Evolutionary conservation across 2,888 invertebrate genomes (phyloP).

Genomic region (Athrips mouffetella): DNA sequence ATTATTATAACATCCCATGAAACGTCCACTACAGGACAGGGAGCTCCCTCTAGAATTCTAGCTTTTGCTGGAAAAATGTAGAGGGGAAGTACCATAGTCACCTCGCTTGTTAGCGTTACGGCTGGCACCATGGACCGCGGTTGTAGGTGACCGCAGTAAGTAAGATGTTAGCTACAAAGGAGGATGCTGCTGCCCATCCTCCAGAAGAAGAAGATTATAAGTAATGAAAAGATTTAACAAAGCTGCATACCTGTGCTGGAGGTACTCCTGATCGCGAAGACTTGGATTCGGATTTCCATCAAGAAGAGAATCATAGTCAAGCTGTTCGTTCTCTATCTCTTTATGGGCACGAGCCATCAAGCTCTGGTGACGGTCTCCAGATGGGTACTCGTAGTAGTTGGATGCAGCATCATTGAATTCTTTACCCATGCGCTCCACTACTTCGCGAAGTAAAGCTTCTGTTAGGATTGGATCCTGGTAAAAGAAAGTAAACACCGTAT

Average conservation of each 20-base stretch:
- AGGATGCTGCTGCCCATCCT: neutral
- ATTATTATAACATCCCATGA: too few species aligned
- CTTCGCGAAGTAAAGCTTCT: constrained; percentile 85
- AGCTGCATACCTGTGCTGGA: constrained; percentile 83
- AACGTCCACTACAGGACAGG: too few species aligned
- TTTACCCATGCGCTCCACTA: constrained; percentile 87
- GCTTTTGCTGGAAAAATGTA: too few species aligned
- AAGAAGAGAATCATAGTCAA: constrained; percentile 85
- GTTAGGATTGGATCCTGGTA: constrained; percentile 81
- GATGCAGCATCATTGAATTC: constrained; percentile 83
- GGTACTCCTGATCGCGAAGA: constrained; percentile 90
- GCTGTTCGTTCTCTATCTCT: constrained; percentile 78
- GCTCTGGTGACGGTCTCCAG: constrained; percentile 65
- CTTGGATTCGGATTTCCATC: constrained; percentile 86
- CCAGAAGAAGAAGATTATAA: neutral
- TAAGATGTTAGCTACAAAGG: too few species aligned
- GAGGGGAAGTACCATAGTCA: too few species aligned
- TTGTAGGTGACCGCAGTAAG: too few species aligned
- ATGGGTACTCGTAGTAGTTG: constrained; percentile 81
- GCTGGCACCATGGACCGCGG: too few species aligned
- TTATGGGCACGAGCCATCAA: constrained; percentile 77
- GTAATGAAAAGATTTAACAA: neutral
- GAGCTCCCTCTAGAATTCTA: too few species aligned
- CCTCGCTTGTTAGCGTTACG: too few species aligned
- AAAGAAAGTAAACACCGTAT: neutral